A percentile compares a stretch with the other conserved stretches of the same genome.
These are phyloP conservation scores for Chelonus formosanus DNA, from an alignment of 2,888 invertebrate genomes.

Conservation along the genomic window DNA sequence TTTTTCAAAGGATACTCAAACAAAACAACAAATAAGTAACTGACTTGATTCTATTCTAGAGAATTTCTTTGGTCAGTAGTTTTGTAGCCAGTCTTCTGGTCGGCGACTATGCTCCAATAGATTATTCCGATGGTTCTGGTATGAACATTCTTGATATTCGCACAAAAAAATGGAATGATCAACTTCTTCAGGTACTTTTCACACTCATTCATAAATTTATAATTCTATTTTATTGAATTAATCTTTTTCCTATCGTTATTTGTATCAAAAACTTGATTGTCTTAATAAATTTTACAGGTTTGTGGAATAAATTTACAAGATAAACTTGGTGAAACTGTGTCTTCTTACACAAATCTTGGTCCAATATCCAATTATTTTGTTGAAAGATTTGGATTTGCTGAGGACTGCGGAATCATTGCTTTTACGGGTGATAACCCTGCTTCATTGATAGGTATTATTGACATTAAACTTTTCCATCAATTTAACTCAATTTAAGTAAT, in stretches of 20 bases:
- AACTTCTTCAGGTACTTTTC: constrained; percentile 73
- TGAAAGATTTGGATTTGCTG: constrained; percentile 84
- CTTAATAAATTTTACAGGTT: constrained; percentile 65
- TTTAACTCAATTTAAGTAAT: too few relatives aligned
- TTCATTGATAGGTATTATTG: constrained; percentile 75
- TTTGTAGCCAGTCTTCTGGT: constrained; percentile 89
- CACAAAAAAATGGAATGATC: constrained; percentile 78
- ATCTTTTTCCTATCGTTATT: constrained; percentile 26
- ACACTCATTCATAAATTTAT: constrained; percentile 3
- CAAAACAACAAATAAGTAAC: background rate
- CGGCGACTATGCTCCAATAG: constrained; percentile 89
- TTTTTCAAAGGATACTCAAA: background rate
- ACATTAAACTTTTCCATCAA: too few relatives aligned
- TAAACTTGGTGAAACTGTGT: constrained; percentile 80
- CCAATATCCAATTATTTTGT: constrained; percentile 81
- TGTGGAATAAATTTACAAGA: constrained; percentile 78
- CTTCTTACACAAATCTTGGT: constrained; percentile 77
- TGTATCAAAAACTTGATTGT: too few relatives aligned
- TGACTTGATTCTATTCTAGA: constrained; percentile 64
- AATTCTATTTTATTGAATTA: constrained; percentile 8
- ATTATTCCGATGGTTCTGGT: constrained; percentile 92
- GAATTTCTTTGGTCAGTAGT: constrained; percentile 93
- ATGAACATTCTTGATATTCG: constrained; percentile 93
- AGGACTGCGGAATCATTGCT: constrained; percentile 82
- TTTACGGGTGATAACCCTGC: constrained; percentile 97